Conservation (phyloP, 2,113 vertebrate species). For the Carlito syrichta region DNA sequence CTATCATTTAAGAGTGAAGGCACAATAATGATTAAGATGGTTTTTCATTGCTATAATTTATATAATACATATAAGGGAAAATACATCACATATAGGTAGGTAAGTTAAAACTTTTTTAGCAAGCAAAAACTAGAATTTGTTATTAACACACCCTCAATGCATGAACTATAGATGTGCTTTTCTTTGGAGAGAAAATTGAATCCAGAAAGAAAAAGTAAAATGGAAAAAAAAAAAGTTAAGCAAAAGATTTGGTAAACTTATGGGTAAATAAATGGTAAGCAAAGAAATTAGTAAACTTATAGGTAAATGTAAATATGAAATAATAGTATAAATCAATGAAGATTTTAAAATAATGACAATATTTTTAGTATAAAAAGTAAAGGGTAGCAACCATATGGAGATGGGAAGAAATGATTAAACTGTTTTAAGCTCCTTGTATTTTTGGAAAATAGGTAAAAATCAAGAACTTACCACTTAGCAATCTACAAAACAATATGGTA, state of each 20-base stretch:
- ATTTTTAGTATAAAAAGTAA: slow-evolving; percentile 2
- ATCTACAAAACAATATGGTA: neutral
- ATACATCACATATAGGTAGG: neutral
- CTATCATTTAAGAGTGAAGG: slow-evolving; percentile 25
- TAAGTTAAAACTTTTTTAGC: neutral
- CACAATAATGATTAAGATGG: neutral
- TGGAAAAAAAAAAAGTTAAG: neutral
- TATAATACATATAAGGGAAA: neutral
- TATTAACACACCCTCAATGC: neutral
- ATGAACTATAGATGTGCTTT: neutral
- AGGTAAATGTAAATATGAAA: neutral
- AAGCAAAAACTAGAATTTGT: neutral
- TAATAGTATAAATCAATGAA: neutral
- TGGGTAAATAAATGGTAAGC: neutral
- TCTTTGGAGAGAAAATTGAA: neutral
- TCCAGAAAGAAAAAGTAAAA: neutral
- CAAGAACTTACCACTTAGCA: neutral
- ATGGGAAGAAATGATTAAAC: neutral
- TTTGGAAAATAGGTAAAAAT: neutral
- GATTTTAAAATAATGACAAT: neutral
- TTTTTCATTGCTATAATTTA: neutral
- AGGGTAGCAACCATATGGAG: neutral
- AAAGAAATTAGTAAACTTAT: neutral
- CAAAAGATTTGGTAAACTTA: neutral
- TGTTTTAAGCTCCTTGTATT: neutral